Conservation (phyloP, 1,140 invertebrate species). For the Pectinophora gossypiella region DNA sequence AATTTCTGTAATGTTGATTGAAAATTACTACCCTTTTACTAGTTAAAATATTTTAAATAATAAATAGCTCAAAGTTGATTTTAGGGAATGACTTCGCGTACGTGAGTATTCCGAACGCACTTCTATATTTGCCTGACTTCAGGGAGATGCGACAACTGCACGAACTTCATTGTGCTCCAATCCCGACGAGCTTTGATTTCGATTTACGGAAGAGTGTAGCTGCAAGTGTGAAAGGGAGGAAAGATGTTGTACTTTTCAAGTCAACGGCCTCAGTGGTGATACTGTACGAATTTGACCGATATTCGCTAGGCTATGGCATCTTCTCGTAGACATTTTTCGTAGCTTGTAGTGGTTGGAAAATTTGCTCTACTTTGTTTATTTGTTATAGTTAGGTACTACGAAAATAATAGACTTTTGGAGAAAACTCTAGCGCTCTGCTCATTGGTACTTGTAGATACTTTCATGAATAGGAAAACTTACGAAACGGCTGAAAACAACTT, state of each 20-base stretch:
- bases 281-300: constrained; percentile 43
- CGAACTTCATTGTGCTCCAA: constrained; percentile 60
- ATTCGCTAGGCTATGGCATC: constrained; percentile 41
- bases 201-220: constrained; percentile 71
- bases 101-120: constrained; percentile 50
- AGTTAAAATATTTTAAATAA: no score
- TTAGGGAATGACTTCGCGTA: no score
- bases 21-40: no score
- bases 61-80: no score
- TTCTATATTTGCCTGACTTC: constrained; percentile 42
- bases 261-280: constrained; percentile 65
- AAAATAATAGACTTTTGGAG: no score
- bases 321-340: constrained; percentile 26
- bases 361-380: neutral
- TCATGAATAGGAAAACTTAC: no score
- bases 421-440: no score
- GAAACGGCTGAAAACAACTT: no score
- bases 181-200: constrained; percentile 73
- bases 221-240: constrained; percentile 45
- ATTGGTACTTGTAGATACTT: no score
- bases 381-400: no score
- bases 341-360: constrained; percentile 8
- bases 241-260: constrained; percentile 59
- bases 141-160: constrained; percentile 22
- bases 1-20: no score